A percentile compares a stretch with the other conserved stretches of the same genome.
Evolutionary conservation across 2,888 invertebrate species (phyloP).

Genomic region (Chaetogeoica ovagalla): DNA sequence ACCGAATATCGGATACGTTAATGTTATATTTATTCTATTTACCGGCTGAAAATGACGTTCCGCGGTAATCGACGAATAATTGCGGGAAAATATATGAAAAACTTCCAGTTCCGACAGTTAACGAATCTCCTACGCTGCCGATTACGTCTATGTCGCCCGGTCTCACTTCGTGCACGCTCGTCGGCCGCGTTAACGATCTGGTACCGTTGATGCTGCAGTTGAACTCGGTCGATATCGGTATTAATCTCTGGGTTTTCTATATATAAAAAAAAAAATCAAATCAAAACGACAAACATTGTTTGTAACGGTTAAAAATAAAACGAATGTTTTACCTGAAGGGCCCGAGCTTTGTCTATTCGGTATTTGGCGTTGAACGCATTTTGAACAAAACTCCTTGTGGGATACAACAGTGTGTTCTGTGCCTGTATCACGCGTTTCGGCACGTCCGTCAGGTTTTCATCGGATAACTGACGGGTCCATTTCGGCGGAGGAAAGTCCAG

Average conservation of each 20-base stretch:
- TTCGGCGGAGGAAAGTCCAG: too few species aligned
- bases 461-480: too few species aligned
- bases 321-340: not conserved
- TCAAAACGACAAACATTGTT: not conserved
- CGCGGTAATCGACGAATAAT: conserved; percentile 62
- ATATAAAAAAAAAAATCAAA: not conserved
- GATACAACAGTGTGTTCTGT: not conserved
- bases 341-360: not conserved
- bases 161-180: conserved; percentile 64
- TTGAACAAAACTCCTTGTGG: not conserved
- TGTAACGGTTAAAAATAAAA: too few species aligned
- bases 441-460: too few species aligned
- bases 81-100: conserved; percentile 62
- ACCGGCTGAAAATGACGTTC: conserved; percentile 63
- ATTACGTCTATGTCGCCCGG: conserved; percentile 69
- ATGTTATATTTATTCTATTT: too few species aligned
- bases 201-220: conserved; percentile 59
- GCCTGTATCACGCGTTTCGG: not conserved
- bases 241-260: conserved; percentile 57
- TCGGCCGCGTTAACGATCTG: conserved; percentile 60
- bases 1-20: too few species aligned
- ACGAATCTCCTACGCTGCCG: conserved; percentile 67
- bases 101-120: conserved; percentile 66
- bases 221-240: conserved; percentile 58
- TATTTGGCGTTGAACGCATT: not conserved